Conservation (phyloP, 2,797 vertebrate species). For the Xiphophorus birchmanni region DNA sequence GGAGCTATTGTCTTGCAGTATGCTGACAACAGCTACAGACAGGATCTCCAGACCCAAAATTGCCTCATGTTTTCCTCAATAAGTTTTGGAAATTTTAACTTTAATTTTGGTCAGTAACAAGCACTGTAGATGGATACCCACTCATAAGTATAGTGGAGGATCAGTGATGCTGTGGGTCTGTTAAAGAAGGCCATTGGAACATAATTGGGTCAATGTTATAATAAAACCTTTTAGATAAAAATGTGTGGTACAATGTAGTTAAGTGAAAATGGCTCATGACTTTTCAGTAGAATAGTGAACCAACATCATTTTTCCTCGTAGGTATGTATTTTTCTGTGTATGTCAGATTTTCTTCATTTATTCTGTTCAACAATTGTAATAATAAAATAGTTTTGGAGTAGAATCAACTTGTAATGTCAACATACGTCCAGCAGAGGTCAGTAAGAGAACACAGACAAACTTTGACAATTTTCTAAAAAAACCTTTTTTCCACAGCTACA, state of each 20-base stretch:
- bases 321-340: neutral
- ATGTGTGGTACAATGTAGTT: neutral
- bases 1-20: neutral
- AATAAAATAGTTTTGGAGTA: neutral
- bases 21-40: neutral
- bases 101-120: neutral
- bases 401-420: slow-evolving; percentile 16
- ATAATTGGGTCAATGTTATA: neutral
- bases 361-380: neutral
- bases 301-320: neutral
- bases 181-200: neutral
- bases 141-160: neutral
- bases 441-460: slow-evolving; percentile 16
- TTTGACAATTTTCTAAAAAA: neutral
- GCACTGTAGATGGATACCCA: neutral
- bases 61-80: neutral
- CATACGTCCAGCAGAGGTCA: slow-evolving; percentile 54
- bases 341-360: neutral
- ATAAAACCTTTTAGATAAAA: neutral
- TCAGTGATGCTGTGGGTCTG: neutral
- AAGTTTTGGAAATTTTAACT: neutral
- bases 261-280: neutral
- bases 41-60: neutral
- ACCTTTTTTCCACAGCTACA: neutral
- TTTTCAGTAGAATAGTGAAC: neutral